Percentiles rank a stretch among this genome's conserved stretches.
Evolutionary conservation across 2,113 vertebrate species (phyloP).

Genomic region (Chamaea fasciata): DNA sequence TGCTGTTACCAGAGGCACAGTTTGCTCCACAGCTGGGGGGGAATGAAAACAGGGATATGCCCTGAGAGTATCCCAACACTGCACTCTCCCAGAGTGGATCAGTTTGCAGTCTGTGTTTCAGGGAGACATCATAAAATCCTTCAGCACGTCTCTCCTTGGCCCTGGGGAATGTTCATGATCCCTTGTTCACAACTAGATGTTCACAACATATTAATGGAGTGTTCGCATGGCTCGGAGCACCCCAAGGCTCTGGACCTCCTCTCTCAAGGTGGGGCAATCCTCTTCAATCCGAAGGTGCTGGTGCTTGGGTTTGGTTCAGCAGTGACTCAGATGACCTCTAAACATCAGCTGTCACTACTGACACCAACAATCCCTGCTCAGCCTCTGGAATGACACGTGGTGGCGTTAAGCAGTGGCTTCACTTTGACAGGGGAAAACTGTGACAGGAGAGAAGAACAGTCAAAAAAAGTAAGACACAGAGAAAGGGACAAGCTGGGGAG

Average conservation of each 20-base stretch:
- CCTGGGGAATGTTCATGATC: not conserved
- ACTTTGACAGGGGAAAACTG: not conserved
- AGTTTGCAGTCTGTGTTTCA: not conserved
- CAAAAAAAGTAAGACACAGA: not conserved
- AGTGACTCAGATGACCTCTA: not conserved
- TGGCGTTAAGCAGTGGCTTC: not conserved
- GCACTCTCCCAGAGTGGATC: not conserved
- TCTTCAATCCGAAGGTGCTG: not conserved
- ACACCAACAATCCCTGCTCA: not conserved
- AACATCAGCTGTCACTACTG: not conserved
- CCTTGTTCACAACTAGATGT: not conserved
- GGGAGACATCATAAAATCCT: not conserved
- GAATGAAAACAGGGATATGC: not conserved
- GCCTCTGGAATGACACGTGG: not conserved
- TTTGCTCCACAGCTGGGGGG: too few relatives aligned
- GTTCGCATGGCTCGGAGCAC: accelerated
- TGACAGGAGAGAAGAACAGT: not conserved
- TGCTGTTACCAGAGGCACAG: too few relatives aligned
- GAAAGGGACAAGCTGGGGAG: not conserved
- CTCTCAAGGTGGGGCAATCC: not conserved
- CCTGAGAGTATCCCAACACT: not conserved
- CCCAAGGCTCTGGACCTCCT: not conserved
- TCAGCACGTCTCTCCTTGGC: not conserved
- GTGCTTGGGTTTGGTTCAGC: not conserved
- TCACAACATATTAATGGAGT: not conserved